Evolutionary conservation across 2,888 invertebrate species (phyloP), one percentile per base, ranked within the genome.

Genomic region (Nomada lathburiana): DNA sequence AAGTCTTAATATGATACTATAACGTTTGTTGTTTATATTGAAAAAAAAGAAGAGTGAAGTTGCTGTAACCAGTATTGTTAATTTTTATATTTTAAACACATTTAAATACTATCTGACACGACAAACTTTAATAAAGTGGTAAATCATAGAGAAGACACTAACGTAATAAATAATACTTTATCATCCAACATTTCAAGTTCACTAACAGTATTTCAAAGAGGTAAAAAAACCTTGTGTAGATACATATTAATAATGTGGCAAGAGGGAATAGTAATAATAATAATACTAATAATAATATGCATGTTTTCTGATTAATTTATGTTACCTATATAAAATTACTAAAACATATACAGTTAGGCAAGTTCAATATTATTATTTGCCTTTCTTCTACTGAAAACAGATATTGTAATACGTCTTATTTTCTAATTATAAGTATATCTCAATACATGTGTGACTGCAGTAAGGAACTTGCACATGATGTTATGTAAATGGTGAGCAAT

Each of bases 101-200:
- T 78, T 95, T 92, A 95, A 96, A 92, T 97, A 97, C 95, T 97
- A 18, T 71, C 96, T 95, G 97, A 97, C 94, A 96, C 97, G 89
- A 97, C 97, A 90, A 97, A 97, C 95, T 95, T 5, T 36, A 36
- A 36, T 36, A 36, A 36, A 36, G 36, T 36, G 36, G 36, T 36
- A 36, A 36, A 97, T 88, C 97, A 97, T 95, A 95, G 96, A 93
- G 97, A 96, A 95, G 97, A 97, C 94, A 94, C 97, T 88, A 96
- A 97, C 93, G 95, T 96, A 91, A 94, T 97, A 94, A 97, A 97
- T 95, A 96, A 96, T 93, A 95, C 95, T 91, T 95, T 97, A 93
- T 97, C 96, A 69, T 95, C 96, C 95, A 97, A 95, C 89, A 94
- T 97, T 92, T 16, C 2, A 95, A 96, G 91, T 96, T 96, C 59